Percentiles rank a stretch among this genome's conserved stretches.
Evolutionary conservation across 2,797 vertebrate species (phyloP).

Genomic region (Manis pentadactyla): DNA sequence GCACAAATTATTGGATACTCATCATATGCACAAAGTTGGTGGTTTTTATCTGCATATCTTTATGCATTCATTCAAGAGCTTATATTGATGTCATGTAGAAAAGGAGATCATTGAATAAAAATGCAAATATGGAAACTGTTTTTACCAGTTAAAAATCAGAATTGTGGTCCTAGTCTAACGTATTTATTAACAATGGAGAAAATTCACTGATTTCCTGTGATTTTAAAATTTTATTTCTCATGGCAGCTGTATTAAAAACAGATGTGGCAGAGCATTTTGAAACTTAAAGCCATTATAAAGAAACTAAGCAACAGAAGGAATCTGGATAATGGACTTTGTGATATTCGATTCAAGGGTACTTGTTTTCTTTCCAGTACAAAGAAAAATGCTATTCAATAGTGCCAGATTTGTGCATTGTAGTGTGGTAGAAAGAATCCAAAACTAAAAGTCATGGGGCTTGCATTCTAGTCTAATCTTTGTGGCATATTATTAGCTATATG

Average conservation of each 20-base stretch:
- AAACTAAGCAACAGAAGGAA: constrained; percentile 45
- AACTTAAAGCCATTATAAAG: constrained; percentile 66
- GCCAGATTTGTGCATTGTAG: neutral
- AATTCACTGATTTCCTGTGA: constrained; percentile 23
- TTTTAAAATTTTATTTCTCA: constrained; percentile 62
- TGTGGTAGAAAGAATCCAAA: neutral
- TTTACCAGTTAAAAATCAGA: constrained; percentile 34
- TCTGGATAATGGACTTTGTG: constrained; percentile 58
- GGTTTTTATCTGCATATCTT: neutral
- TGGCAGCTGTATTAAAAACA: constrained; percentile 39
- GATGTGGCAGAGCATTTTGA: constrained; percentile 50
- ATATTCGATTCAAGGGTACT: constrained; percentile 46
- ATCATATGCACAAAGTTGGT: neutral
- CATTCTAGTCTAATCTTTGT: neutral
- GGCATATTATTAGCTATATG: neutral
- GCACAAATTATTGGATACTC: neutral
- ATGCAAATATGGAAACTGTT: constrained; percentile 4
- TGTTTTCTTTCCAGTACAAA: constrained; percentile 11
- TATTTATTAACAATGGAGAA: constrained; percentile 19
- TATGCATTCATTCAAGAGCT: neutral
- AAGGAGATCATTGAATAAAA: neutral
- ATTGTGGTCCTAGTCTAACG: neutral
- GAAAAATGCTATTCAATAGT: neutral
- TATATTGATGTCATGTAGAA: neutral
- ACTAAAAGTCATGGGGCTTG: neutral